Conservation (phyloP, 2,888 invertebrate genomes). For the Panorpa germanica region DNA sequence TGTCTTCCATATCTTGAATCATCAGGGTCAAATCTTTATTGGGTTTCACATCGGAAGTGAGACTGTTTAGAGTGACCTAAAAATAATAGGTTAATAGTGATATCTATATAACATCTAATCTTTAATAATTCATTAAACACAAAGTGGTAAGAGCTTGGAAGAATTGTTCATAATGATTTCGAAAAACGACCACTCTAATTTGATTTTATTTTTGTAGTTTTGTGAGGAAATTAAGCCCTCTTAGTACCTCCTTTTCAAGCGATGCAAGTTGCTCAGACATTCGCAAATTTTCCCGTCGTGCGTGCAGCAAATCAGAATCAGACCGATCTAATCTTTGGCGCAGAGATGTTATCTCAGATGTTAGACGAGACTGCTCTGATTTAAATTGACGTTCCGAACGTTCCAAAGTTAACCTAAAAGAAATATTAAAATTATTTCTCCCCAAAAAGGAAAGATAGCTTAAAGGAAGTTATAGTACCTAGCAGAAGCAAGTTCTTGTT, state of each 20-base stretch:
- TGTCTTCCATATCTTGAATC: conserved; percentile 62
- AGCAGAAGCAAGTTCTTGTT: conserved; percentile 58
- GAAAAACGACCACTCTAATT: too few relatives aligned
- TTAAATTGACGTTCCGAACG: conserved; percentile 55
- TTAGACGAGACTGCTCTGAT: conserved; percentile 54
- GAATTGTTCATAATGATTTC: too few relatives aligned
- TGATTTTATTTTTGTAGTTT: neutral
- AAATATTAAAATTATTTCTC: neutral
- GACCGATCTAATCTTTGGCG: conserved; percentile 60
- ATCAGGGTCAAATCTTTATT: conserved; percentile 50
- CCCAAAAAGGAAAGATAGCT: too few relatives aligned
- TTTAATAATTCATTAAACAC: neutral
- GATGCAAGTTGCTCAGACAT: conserved; percentile 60
- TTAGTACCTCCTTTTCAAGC: conserved; percentile 57
- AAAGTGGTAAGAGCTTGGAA: conserved; percentile 1
- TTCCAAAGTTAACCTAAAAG: conserved; percentile 33
- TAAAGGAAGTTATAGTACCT: too few relatives aligned
- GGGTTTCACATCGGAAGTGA: conserved; percentile 37
- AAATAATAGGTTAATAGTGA: conserved; percentile 11
- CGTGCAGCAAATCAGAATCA: conserved; percentile 63
- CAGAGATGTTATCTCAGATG: conserved; percentile 53
- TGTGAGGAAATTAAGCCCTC: neutral
- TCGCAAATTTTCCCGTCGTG: conserved; percentile 59
- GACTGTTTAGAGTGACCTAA: conserved; percentile 37
- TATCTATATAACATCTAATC: neutral